Percentiles rank a stretch among this genome's conserved stretches.
Conservation (phyloP, 2,113 vertebrate species). For the Motacilla tschutschensis region DNA sequence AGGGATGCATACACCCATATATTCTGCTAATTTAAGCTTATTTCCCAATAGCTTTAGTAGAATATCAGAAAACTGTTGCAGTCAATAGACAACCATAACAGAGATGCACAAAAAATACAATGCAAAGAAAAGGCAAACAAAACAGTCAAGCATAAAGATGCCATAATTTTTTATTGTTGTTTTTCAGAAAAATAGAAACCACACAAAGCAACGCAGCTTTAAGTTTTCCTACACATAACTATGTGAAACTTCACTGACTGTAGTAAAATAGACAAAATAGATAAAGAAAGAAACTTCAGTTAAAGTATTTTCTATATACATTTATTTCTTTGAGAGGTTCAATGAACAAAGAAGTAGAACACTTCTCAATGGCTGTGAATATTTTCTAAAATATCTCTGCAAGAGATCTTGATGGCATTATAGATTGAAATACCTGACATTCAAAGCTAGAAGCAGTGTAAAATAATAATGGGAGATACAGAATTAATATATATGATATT, state of each 20-base stretch:
- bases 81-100: not conserved
- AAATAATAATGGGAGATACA: not conserved
- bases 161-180: not conserved
- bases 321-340: not conserved
- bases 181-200: not conserved
- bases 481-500: not conserved
- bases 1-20: not conserved
- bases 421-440: not conserved
- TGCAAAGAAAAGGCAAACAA: not conserved
- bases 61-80: not conserved
- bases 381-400: not conserved
- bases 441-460: not conserved
- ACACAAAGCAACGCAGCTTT: not conserved
- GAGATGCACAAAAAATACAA: not conserved
- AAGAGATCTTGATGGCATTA: not conserved
- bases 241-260: not conserved
- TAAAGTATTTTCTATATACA: not conserved
- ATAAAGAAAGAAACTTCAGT: not conserved
- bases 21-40: not conserved
- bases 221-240: not conserved
- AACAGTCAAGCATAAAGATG: not conserved
- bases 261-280: not conserved
- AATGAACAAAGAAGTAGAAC: not conserved
- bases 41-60: not conserved
- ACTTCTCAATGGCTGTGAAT: not conserved